These are phyloP conservation scores for Daphoenositta chrysoptera DNA, from an alignment of 2,113 vertebrate genomes.

Conservation along the genomic window DNA sequence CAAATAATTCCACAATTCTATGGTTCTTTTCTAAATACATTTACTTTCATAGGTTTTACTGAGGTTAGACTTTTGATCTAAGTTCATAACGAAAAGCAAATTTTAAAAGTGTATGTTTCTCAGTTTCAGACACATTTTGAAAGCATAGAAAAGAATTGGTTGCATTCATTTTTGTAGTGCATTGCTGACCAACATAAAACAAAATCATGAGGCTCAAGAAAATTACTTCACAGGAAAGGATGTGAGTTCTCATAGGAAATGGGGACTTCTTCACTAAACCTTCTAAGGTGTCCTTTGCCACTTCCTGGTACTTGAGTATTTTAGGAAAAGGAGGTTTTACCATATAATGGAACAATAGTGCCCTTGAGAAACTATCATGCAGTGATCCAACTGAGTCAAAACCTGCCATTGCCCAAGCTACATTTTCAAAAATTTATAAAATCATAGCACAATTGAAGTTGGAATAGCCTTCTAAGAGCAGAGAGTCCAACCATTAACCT, in stretches of 20 bases:
- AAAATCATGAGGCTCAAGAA: background rate
- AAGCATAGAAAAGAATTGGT: background rate
- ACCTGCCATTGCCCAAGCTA: background rate
- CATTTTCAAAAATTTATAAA: background rate
- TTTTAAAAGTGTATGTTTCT: background rate
- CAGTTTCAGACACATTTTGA: background rate
- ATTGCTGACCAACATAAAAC: background rate
- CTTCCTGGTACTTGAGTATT: background rate
- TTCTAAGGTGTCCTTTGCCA: background rate
- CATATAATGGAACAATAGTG: background rate
- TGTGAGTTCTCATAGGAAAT: background rate
- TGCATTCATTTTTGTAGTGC: background rate
- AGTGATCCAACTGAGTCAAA: background rate
- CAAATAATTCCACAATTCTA: background rate
- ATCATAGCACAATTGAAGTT: background rate
- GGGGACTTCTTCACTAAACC: background rate
- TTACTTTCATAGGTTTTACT: background rate
- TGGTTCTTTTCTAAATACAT: background rate
- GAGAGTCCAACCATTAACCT: background rate
- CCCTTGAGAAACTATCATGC: background rate
- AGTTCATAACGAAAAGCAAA: background rate
- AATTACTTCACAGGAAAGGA: background rate
- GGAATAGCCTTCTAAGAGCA: background rate
- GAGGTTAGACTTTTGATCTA: background rate
- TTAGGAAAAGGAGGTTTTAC: background rate